Evolutionary conservation across 2,797 vertebrate species (phyloP), one percentile per base, ranked within the genome.

Genomic region (Nasua narica): DNA sequence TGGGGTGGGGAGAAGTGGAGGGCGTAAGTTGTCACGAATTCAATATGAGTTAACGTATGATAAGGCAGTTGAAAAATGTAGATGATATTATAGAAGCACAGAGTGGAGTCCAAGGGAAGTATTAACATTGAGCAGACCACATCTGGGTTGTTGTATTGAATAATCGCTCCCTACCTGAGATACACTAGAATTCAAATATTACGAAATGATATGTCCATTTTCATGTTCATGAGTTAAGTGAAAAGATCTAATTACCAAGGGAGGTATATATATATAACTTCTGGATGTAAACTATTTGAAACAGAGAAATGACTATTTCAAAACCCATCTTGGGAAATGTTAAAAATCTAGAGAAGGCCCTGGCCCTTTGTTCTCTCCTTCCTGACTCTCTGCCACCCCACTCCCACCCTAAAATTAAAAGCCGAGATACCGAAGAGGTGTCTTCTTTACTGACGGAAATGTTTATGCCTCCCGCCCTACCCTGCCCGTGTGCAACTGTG

Each of bases 21-120:
- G 92, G 85, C 67, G 1, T 78, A 72, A 94, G 94, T 87, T 97
- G 84, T 94, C 92, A 95, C 37, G 72, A 54, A 90, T 87, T 95
- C 84, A 77, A 0, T 67, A 18, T 37, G 40, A 70, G 79, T 81
- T 95, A 70, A 83, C 32, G 72, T 92, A 50, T 3, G 87, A 70
- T 54, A 72, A 72, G 70, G 87, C 95, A 14, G 6, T 40, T 90
- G 96, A 72, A 85, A 69, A 87, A 15, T 58, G 43, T 35, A 32
- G 69, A n/a, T 70, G 67, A 19, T 52, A 11, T 37, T 48, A 23
- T 16, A 9, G 87, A 76, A 87, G 50, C 43, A n/a, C 43, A 37
- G 18, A 10, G 25, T 46, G 21, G 10, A 58, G n/a, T 46, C 94
- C 50, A n/a, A 37, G 70, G 83, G 62, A 87, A 74, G 10, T 69